Conservation (phyloP, 2,113 vertebrate genomes). For the Aix galericulata region DNA sequence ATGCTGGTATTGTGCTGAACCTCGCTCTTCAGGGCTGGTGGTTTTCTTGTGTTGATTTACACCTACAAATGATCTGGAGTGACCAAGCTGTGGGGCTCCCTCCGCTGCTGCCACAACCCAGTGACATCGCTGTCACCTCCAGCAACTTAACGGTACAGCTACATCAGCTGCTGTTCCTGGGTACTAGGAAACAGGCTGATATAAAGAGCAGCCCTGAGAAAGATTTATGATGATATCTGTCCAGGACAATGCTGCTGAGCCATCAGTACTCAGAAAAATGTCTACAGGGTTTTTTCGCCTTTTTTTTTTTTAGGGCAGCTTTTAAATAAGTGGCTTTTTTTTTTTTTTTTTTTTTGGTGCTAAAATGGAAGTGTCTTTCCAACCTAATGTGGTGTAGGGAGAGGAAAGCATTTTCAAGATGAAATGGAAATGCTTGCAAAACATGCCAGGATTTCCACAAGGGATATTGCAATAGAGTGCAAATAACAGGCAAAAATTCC, state of each 20-base stretch:
- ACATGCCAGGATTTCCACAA: background rate
- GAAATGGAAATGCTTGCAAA: conserved; percentile 13
- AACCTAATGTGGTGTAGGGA: background rate
- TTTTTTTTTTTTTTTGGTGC: background rate
- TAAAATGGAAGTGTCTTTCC: background rate
- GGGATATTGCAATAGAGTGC: background rate
- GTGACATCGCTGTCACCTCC: background rate
- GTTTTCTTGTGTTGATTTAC: background rate
- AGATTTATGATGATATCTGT: background rate
- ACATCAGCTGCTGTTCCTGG: background rate
- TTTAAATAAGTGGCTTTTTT: background rate
- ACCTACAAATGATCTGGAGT: background rate
- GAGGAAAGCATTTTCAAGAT: background rate
- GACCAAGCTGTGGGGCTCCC: background rate
- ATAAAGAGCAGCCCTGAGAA: background rate
- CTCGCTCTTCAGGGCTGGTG: background rate
- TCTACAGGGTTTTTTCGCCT: background rate
- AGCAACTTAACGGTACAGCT: background rate
- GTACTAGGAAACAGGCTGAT: background rate
- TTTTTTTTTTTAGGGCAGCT: background rate
- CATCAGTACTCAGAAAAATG: background rate
- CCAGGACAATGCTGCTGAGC: background rate
- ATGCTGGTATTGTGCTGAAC: background rate
- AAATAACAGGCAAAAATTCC: background rate
- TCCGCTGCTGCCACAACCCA: background rate